Evolutionary conservation across 1,140 invertebrate genomes (phyloP), one percentile per base, ranked within the genome.

Genomic region (Proales similis): DNA sequence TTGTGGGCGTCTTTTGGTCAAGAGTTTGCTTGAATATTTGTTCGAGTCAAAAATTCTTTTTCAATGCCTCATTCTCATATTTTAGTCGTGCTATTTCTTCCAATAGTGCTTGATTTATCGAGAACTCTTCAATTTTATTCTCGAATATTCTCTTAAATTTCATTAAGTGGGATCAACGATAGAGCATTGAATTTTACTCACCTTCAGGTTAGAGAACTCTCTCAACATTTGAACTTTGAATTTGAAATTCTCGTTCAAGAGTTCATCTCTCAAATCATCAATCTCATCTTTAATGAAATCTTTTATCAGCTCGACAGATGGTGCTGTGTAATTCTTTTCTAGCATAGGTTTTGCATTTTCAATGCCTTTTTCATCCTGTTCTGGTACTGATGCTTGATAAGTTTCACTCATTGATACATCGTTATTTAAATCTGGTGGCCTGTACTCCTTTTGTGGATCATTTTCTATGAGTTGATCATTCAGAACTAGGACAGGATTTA

Each of bases 201-300:
- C 33, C 14, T 30, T 39, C 17, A 57, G 19, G 2, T 42, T 29
- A 24, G 45, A 29, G 45, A 57, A 57, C 32, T 57, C 51, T 14
- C 20, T 22, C 3, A 57, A 22, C 17, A 57, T 57, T 57, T 57
- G 36, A 39, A 29, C 36, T 42, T 57, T 57, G 24, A 57, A 57
- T 42, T 57, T 57, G 30, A 57, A 57, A 57, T 57, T 57, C 29
- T 57, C 51, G 45, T 42, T 57, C 51, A 57, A 42, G 2, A 57
- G n/a, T 17, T 57, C 51, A 57, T 57, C 29, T 22, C 27, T 29
- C 3, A 57, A 24, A 42, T 57, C 14, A 42, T 57, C 33, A 42
- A 57, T 27, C 4, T 36, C 7, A 17, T 57, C 51, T 30, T 57
- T 57, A 4, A 57, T 27, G 9, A 57, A 42, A 42, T 57, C 51